phyloP scores from a whole-genome alignment of 2,113 vertebrate genomes.

The Cyrtonyx montezumae region DNA sequence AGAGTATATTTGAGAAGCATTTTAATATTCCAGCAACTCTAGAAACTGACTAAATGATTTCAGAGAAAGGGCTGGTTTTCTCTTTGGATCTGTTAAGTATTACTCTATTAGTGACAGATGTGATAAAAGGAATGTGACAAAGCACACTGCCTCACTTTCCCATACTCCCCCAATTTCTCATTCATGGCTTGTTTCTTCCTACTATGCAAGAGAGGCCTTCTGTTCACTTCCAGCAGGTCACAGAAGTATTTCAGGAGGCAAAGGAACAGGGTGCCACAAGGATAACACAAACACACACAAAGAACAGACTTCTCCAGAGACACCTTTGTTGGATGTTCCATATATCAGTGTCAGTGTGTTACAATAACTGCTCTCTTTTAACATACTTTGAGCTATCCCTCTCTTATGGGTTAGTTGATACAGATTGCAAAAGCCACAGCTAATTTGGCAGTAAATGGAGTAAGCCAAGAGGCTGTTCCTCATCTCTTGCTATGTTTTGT shows the following conservation, averaged over 20 bases:
- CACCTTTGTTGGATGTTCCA: conserved; percentile 68
- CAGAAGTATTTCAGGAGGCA: conserved; percentile 56
- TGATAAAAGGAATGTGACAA: conserved; percentile 69
- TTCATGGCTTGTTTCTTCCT: conserved; percentile 60
- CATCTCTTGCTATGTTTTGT: background rate
- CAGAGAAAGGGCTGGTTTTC: background rate
- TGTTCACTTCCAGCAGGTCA: conserved; percentile 52
- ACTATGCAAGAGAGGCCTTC: background rate
- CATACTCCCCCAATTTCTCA: conserved; percentile 47
- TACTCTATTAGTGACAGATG: conserved; percentile 12
- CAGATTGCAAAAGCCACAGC: conserved; percentile 68
- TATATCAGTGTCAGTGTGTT: conserved; percentile 73
- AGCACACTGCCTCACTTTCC: conserved; percentile 53
- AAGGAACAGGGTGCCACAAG: conserved; percentile 62
- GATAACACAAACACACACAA: conserved; percentile 73
- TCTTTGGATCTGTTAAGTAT: conserved; percentile 30
- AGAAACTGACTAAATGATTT: conserved; percentile 38
- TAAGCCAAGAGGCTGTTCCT: conserved; percentile 26
- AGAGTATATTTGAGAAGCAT: background rate
- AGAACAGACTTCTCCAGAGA: conserved; percentile 72
- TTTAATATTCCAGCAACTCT: conserved; percentile 41
- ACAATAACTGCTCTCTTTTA: conserved; percentile 59
- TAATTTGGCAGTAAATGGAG: conserved; percentile 70
- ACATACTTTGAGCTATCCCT: conserved; percentile 27
- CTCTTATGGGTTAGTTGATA: conserved; percentile 37